Evolutionary conservation across 2,888 invertebrate genomes (phyloP), one percentile per base, ranked within the genome.

Genomic region (Spicauda simplicius): DNA sequence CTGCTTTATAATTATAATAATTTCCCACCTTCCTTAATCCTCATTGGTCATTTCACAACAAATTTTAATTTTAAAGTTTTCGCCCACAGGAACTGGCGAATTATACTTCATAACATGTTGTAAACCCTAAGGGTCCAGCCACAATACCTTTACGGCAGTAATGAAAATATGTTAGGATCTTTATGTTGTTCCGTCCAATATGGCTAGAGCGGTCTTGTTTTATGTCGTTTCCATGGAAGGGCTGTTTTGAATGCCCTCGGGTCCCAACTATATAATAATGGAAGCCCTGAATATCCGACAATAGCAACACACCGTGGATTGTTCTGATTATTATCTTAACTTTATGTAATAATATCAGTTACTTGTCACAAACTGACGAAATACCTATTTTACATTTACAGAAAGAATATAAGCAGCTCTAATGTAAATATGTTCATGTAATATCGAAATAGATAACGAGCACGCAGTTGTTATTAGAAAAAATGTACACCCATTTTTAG

Each of bases 151-250:
- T 59, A 66, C 66, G 53, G 25, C 45, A 33, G 59, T 54, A 59
- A 65, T 65, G 58, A 65, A 65, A 59, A 59, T 65, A 65, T 65
- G 59, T 65, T 59, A 16, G 53, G 45, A 53, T 62, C 59, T 59
- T 65, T 30, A 54, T 19, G 30, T 58, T 59, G 53, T 53, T 65
- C 54, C 33, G 11, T 59, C 11, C 59, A 45, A 53, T 58, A 61
- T 25, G 30, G 41, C 20, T 56, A 12, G 18, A 62, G 30, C 33
- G 55, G 48, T 25, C 57, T 45, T 63, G 48, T 63, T 55, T 54
- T 25, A 25, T 18, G 55, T 48, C 48, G 14, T 25, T 56, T 63
- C 18, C n/a, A 45, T 48, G 30, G 18, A 25, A 62, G 45, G 62
- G 54, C 20, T 53, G 60, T 45, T 60, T 53, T 20, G 58, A 59